Percentiles rank a stretch among this genome's conserved stretches.
Conservation (phyloP, 2,797 vertebrate species). For the Crypturellus tataupa region DNA sequence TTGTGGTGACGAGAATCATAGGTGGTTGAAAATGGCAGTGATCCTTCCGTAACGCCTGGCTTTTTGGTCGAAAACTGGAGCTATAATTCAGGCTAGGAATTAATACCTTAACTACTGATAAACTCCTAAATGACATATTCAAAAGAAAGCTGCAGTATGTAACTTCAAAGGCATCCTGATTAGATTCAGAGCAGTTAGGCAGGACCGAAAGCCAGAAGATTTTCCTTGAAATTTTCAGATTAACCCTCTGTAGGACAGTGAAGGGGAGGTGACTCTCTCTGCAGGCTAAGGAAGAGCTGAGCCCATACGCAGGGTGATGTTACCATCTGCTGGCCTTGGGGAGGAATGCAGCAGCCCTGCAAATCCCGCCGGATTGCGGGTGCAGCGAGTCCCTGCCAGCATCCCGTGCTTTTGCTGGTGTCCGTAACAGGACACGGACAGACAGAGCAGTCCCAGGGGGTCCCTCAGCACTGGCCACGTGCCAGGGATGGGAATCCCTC, state of each 20-base stretch:
- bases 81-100: neutral
- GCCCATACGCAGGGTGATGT: neutral
- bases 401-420: fast-evolving
- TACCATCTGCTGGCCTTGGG: neutral
- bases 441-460: fast-evolving
- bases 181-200: neutral
- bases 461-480: neutral
- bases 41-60: fast-evolving
- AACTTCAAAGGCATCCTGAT: neutral
- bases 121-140: neutral
- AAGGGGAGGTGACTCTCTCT: too few species aligned
- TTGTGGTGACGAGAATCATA: neutral
- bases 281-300: fast-evolving
- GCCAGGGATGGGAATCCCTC: fast-evolving
- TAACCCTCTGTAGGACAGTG: neutral
- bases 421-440: neutral
- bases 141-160: neutral
- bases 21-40: fast-evolving
- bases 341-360: neutral
- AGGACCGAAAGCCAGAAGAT: neutral
- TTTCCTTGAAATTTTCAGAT: neutral
- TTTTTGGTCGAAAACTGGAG: neutral
- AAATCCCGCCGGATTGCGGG: fast-evolving
- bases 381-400: fast-evolving
- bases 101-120: neutral